Percentiles rank a stretch among this genome's conserved stretches.
Conservation (phyloP, 2,888 invertebrate genomes). For the Lutraria lutraria region DNA sequence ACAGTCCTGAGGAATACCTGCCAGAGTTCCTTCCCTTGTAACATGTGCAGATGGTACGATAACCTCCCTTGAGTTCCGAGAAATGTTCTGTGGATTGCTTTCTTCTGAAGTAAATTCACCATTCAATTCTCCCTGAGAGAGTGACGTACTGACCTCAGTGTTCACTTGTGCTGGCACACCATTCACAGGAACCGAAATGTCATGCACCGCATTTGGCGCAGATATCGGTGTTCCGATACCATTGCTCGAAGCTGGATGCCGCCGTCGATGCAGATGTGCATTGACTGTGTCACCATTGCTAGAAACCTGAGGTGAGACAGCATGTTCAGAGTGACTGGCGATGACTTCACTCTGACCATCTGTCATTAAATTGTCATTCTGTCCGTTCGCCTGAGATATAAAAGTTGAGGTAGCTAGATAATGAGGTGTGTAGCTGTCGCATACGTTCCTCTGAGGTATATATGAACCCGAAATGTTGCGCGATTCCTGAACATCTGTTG, state of each 20-base stretch:
- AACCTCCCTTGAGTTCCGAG: conserved; percentile 45
- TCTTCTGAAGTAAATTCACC: conserved; percentile 51
- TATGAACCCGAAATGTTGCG: conserved; percentile 36
- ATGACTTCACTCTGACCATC: conserved; percentile 13
- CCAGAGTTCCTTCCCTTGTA: conserved; percentile 52
- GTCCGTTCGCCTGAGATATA: conserved; percentile 48
- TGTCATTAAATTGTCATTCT: conserved; percentile 31
- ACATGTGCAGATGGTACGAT: conserved; percentile 36
- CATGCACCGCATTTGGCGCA: conserved; percentile 15
- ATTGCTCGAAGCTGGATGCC: conserved; percentile 42
- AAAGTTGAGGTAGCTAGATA: conserved; percentile 61
- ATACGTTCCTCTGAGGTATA: conserved; percentile 33
- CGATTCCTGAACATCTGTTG: conserved; percentile 38
- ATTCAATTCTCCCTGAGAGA: conserved; percentile 62
- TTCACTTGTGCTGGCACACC: neutral
- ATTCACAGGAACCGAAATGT: neutral
- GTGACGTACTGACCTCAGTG: conserved; percentile 29
- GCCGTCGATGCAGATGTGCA: conserved; percentile 29
- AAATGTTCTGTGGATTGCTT: conserved; percentile 56
- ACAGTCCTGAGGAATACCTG: conserved; percentile 65
- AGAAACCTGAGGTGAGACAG: conserved; percentile 35
- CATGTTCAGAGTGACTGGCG: conserved; percentile 29
- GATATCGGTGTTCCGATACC: conserved; percentile 47
- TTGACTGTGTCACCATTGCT: conserved; percentile 24
- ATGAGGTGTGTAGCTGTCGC: neutral